phyloP scores from a whole-genome alignment of 2,888 invertebrate genomes.

The Prosopocoilus inquinatus region DNA sequence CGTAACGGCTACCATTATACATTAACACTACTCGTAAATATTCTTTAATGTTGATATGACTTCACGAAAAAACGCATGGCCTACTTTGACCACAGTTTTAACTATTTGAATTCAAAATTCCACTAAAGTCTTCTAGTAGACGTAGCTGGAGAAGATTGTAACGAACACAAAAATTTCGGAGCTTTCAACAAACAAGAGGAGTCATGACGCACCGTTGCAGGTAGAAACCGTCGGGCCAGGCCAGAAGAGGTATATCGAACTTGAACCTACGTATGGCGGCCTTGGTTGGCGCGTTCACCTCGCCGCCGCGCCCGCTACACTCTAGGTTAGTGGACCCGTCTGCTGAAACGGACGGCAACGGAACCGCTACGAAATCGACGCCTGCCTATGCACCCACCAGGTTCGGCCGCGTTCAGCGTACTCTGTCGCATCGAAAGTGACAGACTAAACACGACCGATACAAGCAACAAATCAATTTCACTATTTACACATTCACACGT shows the following conservation, averaged over 20 bases:
- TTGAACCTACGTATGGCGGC: slow-evolving; percentile 51
- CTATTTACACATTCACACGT: too few relatives aligned
- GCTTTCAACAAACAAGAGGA: slow-evolving; percentile 2
- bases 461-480: background rate
- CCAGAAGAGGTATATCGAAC: slow-evolving; percentile 32
- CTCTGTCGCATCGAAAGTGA: background rate
- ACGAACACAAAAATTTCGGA: background rate
- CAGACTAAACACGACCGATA: slow-evolving; percentile 3
- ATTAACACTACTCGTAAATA: too few relatives aligned
- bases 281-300: slow-evolving; percentile 56
- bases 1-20: too few relatives aligned
- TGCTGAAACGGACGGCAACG: slow-evolving; percentile 25
- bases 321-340: slow-evolving; percentile 36
- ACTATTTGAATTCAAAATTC: too few relatives aligned
- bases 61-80: too few relatives aligned
- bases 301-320: slow-evolving; percentile 53
- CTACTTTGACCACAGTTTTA: too few relatives aligned
- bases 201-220: slow-evolving; percentile 22
- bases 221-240: slow-evolving; percentile 34
- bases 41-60: too few relatives aligned
- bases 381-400: background rate
- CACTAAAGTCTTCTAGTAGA: too few relatives aligned
- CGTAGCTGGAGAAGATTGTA: too few relatives aligned
- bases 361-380: slow-evolving; percentile 7
- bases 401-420: background rate